A percentile compares a stretch with the other conserved stretches of the same genome.
Conservation (phyloP, 2,888 invertebrate genomes). For the Strigamia transsilvanica region DNA sequence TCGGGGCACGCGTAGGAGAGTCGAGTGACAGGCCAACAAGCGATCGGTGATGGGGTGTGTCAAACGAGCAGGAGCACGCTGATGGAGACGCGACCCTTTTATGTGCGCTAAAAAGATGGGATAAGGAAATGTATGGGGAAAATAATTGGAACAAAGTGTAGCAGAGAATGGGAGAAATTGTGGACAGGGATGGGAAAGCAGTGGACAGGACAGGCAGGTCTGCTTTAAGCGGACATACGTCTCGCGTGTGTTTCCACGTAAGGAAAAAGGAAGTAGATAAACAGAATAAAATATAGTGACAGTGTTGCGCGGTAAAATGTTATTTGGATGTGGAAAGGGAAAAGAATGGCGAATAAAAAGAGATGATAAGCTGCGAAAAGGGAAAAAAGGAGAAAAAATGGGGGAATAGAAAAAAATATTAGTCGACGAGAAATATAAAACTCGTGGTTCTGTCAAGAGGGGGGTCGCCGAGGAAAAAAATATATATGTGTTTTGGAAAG, state of each 20-base stretch:
- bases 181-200: background rate
- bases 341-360: constrained; percentile 43
- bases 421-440: constrained; percentile 43
- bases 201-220: background rate
- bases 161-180: background rate
- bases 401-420: constrained; percentile 11
- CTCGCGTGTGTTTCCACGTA: constrained; percentile 8
- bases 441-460: constrained; percentile 41
- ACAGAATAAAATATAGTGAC: constrained; percentile 43
- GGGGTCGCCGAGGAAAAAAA: background rate
- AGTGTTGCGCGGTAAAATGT: constrained; percentile 39
- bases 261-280: constrained; percentile 39
- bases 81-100: constrained; percentile 35
- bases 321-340: constrained; percentile 42
- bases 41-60: constrained; percentile 37
- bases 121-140: constrained; percentile 24
- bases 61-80: constrained; percentile 26
- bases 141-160: constrained; percentile 12
- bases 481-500: background rate
- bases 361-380: constrained; percentile 25
- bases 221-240: constrained; percentile 2
- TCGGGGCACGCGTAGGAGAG: constrained; percentile 22
- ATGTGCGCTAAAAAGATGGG: constrained; percentile 18
- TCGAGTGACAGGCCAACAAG: constrained; percentile 41
- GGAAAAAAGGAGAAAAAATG: background rate